Conservation (phyloP, 2,113 vertebrate species). For the Tychaedon coryphoeus region DNA sequence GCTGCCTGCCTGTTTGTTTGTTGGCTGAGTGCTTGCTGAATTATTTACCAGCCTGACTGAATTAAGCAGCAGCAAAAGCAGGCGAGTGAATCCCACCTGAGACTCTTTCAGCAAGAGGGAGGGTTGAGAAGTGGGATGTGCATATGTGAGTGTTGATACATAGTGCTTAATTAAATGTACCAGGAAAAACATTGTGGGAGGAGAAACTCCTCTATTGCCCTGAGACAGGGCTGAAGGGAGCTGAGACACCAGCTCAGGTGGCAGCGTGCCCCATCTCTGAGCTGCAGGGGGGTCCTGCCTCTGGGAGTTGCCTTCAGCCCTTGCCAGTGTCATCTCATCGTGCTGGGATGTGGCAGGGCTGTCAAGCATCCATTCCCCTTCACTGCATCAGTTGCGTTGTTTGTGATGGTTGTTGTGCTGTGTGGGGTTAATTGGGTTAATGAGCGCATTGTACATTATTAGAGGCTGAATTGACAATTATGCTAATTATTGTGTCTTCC, state of each 20-base stretch:
- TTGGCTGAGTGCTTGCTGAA: conserved; percentile 59
- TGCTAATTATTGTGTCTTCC: conserved; percentile 26
- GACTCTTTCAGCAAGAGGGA: not conserved
- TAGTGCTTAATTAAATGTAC: conserved; percentile 34
- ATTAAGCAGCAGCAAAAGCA: conserved; percentile 49
- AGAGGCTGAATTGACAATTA: conserved; percentile 42
- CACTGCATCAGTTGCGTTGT: not conserved
- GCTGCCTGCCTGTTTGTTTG: conserved; percentile 48
- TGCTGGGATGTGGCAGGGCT: not conserved
- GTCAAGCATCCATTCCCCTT: not conserved
- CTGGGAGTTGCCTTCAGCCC: conserved; percentile 17
- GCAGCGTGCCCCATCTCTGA: not conserved
- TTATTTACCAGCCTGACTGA: conserved; percentile 61
- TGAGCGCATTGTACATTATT: not conserved
- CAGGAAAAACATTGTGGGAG: not conserved
- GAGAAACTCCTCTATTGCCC: not conserved
- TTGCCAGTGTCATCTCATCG: not conserved
- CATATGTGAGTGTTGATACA: not conserved
- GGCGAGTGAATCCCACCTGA: conserved; percentile 37
- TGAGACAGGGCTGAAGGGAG: not conserved
- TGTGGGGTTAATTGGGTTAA: conserved; percentile 55
- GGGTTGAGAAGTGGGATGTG: not conserved
- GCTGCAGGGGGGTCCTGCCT: not conserved
- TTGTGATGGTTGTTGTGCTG: conserved; percentile 19
- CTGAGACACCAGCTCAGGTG: not conserved